A percentile compares a stretch with the other conserved stretches of the same genome.
Evolutionary conservation across 2,888 invertebrate genomes (phyloP).

Genomic region (Dicranocentrus wangi): DNA sequence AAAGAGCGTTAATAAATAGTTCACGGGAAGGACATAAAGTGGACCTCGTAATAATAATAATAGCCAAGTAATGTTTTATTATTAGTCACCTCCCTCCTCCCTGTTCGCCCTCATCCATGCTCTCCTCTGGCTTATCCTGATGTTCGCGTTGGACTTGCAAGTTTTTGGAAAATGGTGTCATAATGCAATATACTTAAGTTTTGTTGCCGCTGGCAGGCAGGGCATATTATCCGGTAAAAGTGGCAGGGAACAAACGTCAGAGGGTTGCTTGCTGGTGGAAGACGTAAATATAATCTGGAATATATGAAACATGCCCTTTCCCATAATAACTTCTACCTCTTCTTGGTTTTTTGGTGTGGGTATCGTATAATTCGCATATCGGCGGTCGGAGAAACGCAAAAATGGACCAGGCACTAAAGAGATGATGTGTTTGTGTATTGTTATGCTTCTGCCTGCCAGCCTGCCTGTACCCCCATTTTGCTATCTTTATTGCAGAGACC

Average conservation of each 20-base stretch:
- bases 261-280: neutral
- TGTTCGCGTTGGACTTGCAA: neutral
- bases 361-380: too few relatives aligned
- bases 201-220: conserved; percentile 41
- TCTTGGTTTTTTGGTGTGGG: too few relatives aligned
- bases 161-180: conserved; percentile 47
- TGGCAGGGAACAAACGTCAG: too few relatives aligned
- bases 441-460: too few relatives aligned
- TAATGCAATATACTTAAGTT: too few relatives aligned
- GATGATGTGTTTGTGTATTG: too few relatives aligned
- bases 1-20: neutral
- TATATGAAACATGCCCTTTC: neutral
- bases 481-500: neutral
- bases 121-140: neutral
- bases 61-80: conserved; percentile 28
- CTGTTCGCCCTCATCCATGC: neutral
- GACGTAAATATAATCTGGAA: neutral
- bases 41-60: conserved; percentile 7
- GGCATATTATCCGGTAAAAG: neutral
- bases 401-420: neutral
- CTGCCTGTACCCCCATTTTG: neutral
- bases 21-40: neutral
- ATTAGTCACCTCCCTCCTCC: neutral
- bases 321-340: neutral
- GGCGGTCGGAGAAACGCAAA: neutral